phyloP scores from a whole-genome alignment of 2,113 vertebrate genomes.

The Hyperoodon ampullatus region DNA sequence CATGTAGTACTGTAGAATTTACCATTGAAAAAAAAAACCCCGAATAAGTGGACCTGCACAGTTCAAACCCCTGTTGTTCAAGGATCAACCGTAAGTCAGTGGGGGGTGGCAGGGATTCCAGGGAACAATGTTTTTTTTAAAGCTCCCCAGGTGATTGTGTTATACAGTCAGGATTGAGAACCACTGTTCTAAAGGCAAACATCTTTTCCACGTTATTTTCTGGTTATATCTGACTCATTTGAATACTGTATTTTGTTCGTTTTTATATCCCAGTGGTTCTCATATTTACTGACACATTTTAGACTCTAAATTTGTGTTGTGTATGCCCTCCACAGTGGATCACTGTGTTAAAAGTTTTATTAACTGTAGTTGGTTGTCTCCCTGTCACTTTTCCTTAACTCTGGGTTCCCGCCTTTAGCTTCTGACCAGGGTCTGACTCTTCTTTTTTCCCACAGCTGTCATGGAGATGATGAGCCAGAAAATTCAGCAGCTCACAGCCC shows the following conservation, averaged over 20 bases:
- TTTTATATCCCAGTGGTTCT: conserved; percentile 15
- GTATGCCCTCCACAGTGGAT: background rate
- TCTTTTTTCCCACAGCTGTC: conserved; percentile 87
- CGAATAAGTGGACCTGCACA: background rate
- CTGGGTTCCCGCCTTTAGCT: background rate
- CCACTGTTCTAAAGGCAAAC: background rate
- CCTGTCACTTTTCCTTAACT: background rate
- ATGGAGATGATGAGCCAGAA: conserved; percentile 96
- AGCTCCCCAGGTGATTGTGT: background rate
- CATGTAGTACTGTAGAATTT: background rate
- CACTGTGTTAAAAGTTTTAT: background rate
- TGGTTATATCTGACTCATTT: background rate
- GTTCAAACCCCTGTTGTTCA: background rate
- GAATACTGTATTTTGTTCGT: background rate
- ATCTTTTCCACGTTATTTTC: background rate
- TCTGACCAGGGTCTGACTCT: background rate
- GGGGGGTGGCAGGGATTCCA: background rate
- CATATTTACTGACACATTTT: background rate
- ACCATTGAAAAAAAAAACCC: background rate
- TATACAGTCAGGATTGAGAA: background rate
- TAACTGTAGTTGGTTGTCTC: background rate
- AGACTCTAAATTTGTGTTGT: background rate
- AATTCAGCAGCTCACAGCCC: conserved; percentile 93
- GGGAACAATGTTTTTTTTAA: background rate
- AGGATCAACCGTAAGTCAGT: background rate